Evolutionary conservation across 2,113 vertebrate species (phyloP).

Genomic region (Urocolius indicus): DNA sequence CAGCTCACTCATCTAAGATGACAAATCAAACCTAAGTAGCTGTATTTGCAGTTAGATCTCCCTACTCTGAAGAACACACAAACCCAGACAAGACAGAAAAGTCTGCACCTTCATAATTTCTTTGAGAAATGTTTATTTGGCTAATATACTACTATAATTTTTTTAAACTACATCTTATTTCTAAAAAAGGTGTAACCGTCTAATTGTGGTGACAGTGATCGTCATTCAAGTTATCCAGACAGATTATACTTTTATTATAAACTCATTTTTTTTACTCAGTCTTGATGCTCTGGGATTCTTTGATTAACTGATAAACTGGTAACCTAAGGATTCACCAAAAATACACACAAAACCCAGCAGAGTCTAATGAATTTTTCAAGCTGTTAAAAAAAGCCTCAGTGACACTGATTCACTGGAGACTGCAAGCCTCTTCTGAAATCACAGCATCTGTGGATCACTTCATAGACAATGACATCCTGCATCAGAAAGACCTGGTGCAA

Average conservation of each 20-base stretch:
- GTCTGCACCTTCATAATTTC: background rate
- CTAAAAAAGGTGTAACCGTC: background rate
- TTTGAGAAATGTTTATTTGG: background rate
- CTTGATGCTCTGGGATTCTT: background rate
- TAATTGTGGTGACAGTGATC: background rate
- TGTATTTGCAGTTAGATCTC: background rate
- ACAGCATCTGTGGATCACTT: background rate
- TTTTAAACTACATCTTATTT: background rate
- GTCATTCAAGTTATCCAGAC: background rate
- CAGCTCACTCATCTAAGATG: background rate
- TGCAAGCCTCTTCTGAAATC: background rate
- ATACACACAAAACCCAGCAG: background rate
- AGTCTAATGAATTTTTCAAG: background rate
- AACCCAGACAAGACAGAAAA: background rate
- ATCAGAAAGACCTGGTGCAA: background rate
- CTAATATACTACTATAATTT: accelerated
- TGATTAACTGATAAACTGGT: background rate
- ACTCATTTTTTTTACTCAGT: background rate
- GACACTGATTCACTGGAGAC: background rate
- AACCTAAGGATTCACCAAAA: background rate
- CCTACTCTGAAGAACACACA: background rate
- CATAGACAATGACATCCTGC: background rate
- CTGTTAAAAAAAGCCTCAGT: background rate
- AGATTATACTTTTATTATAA: background rate
- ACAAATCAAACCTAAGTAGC: background rate